Evolutionary conservation across 1,140 invertebrate genomes (phyloP).

Genomic region (Pogonomyrmex barbatus): DNA sequence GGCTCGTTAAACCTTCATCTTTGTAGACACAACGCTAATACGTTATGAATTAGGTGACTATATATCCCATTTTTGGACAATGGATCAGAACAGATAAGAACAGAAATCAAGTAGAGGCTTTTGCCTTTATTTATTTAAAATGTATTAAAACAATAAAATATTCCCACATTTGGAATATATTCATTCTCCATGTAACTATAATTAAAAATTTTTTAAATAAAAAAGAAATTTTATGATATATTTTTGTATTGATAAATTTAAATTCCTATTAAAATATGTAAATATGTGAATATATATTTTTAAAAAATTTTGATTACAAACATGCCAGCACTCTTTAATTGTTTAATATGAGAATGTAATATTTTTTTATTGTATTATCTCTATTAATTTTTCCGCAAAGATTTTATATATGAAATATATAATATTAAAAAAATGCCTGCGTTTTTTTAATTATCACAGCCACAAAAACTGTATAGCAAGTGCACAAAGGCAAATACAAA

Average conservation of each 20-base stretch:
- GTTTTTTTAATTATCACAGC: not conserved
- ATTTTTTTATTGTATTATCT: not conserved
- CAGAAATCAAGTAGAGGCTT: not conserved
- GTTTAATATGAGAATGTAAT: not conserved
- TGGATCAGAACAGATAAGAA: not conserved
- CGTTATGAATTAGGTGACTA: constrained; percentile 48
- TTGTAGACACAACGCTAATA: constrained; percentile 27
- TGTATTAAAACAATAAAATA: not conserved
- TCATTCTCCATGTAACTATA: not conserved
- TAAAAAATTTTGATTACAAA: constrained; percentile 20
- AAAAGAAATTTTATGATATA: not conserved
- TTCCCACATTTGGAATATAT: not conserved
- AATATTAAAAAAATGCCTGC: not conserved
- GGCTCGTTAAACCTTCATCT: constrained; percentile 62
- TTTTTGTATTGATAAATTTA: not conserved
- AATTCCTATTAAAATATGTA: constrained; percentile 8
- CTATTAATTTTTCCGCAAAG: not conserved
- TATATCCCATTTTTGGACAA: not conserved
- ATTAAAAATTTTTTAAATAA: not conserved
- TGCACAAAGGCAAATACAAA: not conserved
- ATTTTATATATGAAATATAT: not conserved
- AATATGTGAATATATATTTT: not conserved
- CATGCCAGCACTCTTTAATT: not conserved
- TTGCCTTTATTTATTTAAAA: not conserved
- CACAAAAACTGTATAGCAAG: not conserved